Conservation (phyloP, 2,888 invertebrate species). For the Cyaniris semiargus region DNA sequence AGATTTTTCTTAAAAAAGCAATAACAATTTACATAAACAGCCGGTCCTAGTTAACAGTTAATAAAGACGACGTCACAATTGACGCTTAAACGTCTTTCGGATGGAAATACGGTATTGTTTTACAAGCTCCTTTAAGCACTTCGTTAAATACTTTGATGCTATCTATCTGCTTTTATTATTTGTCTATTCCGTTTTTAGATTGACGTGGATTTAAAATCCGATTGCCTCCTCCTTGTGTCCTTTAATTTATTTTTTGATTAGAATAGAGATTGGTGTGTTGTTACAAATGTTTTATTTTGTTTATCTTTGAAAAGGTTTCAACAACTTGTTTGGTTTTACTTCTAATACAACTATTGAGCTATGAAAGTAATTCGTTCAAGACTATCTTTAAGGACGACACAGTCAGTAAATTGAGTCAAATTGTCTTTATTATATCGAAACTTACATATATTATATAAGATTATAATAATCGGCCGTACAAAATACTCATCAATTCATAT, state of each 20-base stretch:
- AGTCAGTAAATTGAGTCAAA: too few relatives aligned
- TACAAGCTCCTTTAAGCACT: constrained; percentile 58
- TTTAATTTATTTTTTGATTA: not conserved
- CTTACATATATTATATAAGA: too few relatives aligned
- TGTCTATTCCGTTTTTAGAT: constrained; percentile 16
- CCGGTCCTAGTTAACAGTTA: constrained; percentile 79
- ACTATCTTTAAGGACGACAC: too few relatives aligned
- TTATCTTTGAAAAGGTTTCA: not conserved
- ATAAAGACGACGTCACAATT: constrained; percentile 77
- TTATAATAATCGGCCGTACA: too few relatives aligned
- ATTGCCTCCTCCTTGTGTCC: not conserved
- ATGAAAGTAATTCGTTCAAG: too few relatives aligned
- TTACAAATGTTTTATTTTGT: not conserved
- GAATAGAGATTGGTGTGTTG: not conserved
- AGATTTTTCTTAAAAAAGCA: constrained; percentile 77
- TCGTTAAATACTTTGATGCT: constrained; percentile 46
- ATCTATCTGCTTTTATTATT: constrained; percentile 42
- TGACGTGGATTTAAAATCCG: not conserved
- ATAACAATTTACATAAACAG: constrained; percentile 81
- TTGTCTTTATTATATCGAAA: too few relatives aligned
- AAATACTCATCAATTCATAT: too few relatives aligned
- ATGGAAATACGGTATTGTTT: constrained; percentile 76
- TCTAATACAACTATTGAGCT: not conserved
- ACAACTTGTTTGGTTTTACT: not conserved
- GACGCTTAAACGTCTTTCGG: constrained; percentile 72